Evolutionary conservation across 2,888 invertebrate species (phyloP), one percentile per base, ranked within the genome.

Genomic region (Clitarchus hookeri): DNA sequence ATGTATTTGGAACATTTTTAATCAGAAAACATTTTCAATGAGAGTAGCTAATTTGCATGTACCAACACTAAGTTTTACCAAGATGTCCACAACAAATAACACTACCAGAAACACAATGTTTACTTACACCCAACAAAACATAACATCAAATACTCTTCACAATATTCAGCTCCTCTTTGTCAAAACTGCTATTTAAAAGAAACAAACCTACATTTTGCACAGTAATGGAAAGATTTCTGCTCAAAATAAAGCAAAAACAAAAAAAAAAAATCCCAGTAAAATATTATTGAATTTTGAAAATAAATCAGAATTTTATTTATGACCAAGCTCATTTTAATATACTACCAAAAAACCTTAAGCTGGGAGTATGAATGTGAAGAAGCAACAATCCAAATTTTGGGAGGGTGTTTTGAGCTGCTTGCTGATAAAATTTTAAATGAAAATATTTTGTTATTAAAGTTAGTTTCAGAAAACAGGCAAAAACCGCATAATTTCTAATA

Each of bases 291-390:
- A 65, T 65, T 65, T 65, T 65, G 65, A 65, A 65, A 65, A 65
- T 19, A 12, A 12, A 65, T 4, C 0, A 53, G 1, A 65, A 48
- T 6, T 65, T 65, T n/a, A 65, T n/a, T 65, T 65, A 8, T 16
- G 65, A 65, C n/a, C 65, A 23, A 23, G n/a, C n/a, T 65, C 16
- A 65, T n/a, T 65, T 65, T 65, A 4, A 65, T 36, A n/a, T 23
- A n/a, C 65, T 65, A 65, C 65, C 65, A 65, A 65, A 65, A n/a
- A 23, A 65, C 65, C 65, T 65, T 65, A 65, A 65, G 65, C 48
- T 48, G 48, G 48, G 16, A 48, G 48, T 48, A 11, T 48, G 12
- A 48, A 23, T 65, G 65, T 65, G 65, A 65, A 65, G 65, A 65
- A 65, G 65, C 65, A 65, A 65, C 19, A 65, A 65, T n/a, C n/a